Percentiles rank a stretch among this genome's conserved stretches.
phyloP scores from a whole-genome alignment of 2,888 invertebrate genomes.

The Stomorhina lunata region DNA sequence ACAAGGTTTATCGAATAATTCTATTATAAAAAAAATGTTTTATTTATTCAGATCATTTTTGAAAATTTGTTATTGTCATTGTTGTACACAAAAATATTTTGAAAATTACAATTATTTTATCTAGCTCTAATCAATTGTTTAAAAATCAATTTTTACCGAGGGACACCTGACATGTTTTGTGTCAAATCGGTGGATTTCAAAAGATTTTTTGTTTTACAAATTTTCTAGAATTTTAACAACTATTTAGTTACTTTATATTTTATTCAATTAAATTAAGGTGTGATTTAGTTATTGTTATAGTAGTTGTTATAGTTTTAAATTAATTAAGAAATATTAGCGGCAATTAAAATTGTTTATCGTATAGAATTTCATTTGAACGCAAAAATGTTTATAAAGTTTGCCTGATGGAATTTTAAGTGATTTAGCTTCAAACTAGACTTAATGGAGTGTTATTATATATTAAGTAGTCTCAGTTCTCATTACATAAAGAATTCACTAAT shows the following conservation, averaged over 20 bases:
- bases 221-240: slow-evolving; percentile 27
- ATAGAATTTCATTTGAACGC: too few relatives aligned
- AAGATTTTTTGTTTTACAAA: slow-evolving; percentile 39
- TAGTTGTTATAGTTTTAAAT: slow-evolving; percentile 18
- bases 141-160: slow-evolving; percentile 10
- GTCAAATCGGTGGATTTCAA: slow-evolving; percentile 55
- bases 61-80: neutral
- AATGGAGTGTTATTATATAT: too few relatives aligned
- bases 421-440: too few relatives aligned
- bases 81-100: slow-evolving; percentile 21
- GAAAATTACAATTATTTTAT: slow-evolving; percentile 24
- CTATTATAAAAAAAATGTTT: neutral
- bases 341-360: too few relatives aligned
- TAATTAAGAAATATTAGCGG: neutral
- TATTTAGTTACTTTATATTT: neutral
- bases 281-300: slow-evolving; percentile 14
- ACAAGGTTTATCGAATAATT: slow-evolving; percentile 6
- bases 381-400: too few relatives aligned
- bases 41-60: slow-evolving; percentile 55
- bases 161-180: slow-evolving; percentile 57
- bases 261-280: slow-evolving; percentile 24
- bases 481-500: too few relatives aligned
- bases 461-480: too few relatives aligned
- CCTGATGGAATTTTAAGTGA: too few relatives aligned
- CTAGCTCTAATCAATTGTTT: neutral